phyloP scores from a whole-genome alignment of 2,797 vertebrate species.

The Acrossocheilus fasciatus region DNA sequence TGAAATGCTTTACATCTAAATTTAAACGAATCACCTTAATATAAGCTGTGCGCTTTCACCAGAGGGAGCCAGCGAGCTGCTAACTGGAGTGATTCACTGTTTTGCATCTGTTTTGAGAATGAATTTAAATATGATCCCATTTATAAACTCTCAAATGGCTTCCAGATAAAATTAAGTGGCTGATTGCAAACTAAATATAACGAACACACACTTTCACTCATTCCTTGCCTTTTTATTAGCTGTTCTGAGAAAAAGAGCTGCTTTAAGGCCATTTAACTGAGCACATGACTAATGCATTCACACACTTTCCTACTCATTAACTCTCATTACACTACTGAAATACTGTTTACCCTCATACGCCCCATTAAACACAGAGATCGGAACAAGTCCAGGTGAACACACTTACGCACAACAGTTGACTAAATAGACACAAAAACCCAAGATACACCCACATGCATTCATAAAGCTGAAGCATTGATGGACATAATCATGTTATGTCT shows the following conservation, averaged over 20 bases:
- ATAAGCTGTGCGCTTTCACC: conserved; percentile 29
- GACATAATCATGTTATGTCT: background rate
- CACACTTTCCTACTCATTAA: conserved; percentile 58
- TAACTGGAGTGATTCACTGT: background rate
- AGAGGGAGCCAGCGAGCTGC: conserved; percentile 55
- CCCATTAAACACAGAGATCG: conserved; percentile 35
- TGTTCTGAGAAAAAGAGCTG: conserved; percentile 31
- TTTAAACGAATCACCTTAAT: background rate
- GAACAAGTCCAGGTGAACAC: conserved; percentile 51
- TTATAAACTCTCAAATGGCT: conserved; percentile 42
- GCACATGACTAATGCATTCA: conserved; percentile 52
- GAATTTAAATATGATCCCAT: background rate
- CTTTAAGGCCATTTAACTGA: conserved; percentile 48
- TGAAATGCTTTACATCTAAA: background rate
- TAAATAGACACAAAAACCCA: conserved; percentile 29
- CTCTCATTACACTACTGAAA: conserved; percentile 47
- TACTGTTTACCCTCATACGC: conserved; percentile 38
- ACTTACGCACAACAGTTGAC: background rate
- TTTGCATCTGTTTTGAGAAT: background rate
- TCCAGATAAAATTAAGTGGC: conserved; percentile 38
- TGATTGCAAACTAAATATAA: conserved; percentile 40
- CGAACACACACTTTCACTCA: background rate
- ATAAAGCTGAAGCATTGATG: background rate
- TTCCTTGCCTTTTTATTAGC: conserved; percentile 10
- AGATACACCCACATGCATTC: conserved; percentile 12